These are phyloP conservation scores for Tadarida brasiliensis DNA, from an alignment of 2,797 vertebrate genomes.

Conservation along the genomic window DNA sequence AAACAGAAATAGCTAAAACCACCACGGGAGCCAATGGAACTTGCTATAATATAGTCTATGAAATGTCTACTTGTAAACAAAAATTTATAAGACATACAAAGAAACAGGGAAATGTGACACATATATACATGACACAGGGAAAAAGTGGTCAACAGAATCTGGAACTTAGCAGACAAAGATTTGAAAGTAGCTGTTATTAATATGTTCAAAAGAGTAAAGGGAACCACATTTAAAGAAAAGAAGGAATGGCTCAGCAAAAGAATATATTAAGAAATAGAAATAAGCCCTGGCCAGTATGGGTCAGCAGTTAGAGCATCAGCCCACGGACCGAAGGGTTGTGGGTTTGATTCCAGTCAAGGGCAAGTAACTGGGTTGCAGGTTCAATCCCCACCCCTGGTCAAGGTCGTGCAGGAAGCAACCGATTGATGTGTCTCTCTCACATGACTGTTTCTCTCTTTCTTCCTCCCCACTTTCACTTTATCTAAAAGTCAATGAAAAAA, in stretches of 20 bases:
- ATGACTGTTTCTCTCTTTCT: too few species aligned
- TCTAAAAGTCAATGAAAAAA: too few species aligned
- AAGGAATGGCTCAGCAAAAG: not conserved
- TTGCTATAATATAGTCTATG: not conserved
- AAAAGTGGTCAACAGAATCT: not conserved
- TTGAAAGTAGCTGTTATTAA: not conserved
- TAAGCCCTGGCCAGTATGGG: too few species aligned
- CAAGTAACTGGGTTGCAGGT: too few species aligned
- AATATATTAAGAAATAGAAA: not conserved
- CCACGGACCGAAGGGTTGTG: too few species aligned
- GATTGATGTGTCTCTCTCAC: too few species aligned
- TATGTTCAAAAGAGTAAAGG: not conserved
- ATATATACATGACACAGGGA: too few species aligned
- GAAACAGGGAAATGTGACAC: not conserved
- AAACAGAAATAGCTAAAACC: not conserved
- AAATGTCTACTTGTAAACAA: not conserved
- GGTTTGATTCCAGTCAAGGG: too few species aligned
- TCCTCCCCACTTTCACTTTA: too few species aligned
- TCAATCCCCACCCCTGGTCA: too few species aligned
- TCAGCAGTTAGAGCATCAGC: too few species aligned
- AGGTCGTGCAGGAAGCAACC: too few species aligned
- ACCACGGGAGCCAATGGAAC: not conserved
- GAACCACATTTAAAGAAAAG: not conserved
- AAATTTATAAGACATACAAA: not conserved
- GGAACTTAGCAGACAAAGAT: not conserved